Percentiles rank a stretch among this genome's conserved stretches.
Conservation (phyloP, 1,140 invertebrate genomes). For the Camponotus vicinus region DNA sequence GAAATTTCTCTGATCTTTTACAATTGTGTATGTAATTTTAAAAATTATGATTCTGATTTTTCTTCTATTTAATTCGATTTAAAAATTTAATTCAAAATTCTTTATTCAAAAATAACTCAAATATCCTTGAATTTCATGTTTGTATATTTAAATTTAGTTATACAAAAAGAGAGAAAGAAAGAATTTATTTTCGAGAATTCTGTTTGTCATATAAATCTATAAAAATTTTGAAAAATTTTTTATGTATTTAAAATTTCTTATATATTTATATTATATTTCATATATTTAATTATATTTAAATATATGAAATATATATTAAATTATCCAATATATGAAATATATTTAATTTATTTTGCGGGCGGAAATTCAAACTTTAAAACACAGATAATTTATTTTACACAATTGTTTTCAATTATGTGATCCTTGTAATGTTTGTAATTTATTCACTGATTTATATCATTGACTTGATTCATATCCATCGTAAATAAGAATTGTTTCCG, state of each 20-base stretch:
- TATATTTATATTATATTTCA: neutral
- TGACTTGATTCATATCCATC: slow-evolving; percentile 13
- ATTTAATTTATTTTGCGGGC: neutral
- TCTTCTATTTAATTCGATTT: neutral
- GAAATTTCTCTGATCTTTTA: neutral
- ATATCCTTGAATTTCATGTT: neutral
- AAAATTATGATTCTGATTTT: neutral
- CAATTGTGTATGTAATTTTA: neutral
- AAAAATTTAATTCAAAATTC: neutral
- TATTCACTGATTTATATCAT: slow-evolving; percentile 60
- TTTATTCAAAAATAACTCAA: neutral
- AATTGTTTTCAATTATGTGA: slow-evolving; percentile 18
- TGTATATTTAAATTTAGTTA: neutral
- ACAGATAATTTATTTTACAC: neutral
- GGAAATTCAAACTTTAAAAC: neutral
- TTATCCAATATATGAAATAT: too few species aligned
- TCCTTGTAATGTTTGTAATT: slow-evolving; percentile 44
- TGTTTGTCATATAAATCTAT: too few species aligned
- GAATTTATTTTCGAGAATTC: neutral
- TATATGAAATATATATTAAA: too few species aligned
- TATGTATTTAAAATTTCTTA: neutral
- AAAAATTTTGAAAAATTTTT: too few species aligned
- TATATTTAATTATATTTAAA: neutral
- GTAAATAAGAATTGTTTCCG: slow-evolving; percentile 23
- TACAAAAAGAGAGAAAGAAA: too few species aligned